Percentiles rank a stretch among this genome's conserved stretches.
Conservation (phyloP, 2,797 vertebrate genomes). For the Eulemur rubriventer region DNA sequence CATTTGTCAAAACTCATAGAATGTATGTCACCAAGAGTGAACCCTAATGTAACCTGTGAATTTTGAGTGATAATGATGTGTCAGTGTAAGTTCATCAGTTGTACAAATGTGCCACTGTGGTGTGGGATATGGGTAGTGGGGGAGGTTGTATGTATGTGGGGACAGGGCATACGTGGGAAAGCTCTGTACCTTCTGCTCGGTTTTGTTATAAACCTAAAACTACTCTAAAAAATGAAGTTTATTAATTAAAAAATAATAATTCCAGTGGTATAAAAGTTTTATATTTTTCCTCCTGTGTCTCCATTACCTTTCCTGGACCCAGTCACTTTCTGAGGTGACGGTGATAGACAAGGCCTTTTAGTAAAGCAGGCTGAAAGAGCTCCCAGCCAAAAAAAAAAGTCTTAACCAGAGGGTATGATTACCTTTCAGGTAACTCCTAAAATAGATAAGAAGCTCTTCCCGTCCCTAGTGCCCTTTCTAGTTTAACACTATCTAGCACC, state of each 20-base stretch:
- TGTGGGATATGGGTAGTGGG: background rate
- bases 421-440: background rate
- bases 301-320: background rate
- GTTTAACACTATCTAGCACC: background rate
- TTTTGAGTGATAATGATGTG: background rate
- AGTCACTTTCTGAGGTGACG: background rate
- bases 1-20: background rate
- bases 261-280: background rate
- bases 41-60: background rate
- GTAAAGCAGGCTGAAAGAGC: background rate
- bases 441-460: background rate
- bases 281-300: background rate
- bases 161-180: too few relatives aligned
- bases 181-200: background rate
- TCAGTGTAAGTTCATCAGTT: background rate
- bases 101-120: background rate
- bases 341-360: background rate
- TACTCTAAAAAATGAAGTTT: background rate
- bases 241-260: background rate
- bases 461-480: background rate
- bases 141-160: background rate
- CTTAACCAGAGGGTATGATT: background rate
- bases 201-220: background rate
- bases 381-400: background rate
- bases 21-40: background rate